Conservation (phyloP, 2,888 invertebrate species). For the Calameuta pallipes region DNA sequence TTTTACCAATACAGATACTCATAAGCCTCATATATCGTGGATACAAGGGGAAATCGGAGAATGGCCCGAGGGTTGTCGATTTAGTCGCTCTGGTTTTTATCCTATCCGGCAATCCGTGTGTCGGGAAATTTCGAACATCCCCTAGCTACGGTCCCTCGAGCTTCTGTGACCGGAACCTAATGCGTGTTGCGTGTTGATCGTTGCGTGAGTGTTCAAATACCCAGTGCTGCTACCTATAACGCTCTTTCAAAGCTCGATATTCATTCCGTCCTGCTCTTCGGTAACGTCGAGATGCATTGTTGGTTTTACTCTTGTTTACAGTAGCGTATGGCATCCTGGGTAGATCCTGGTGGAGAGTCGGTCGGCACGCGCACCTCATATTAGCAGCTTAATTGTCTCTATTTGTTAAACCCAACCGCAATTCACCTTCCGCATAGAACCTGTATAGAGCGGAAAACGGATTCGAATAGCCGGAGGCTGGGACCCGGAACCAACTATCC, state of each 20-base stretch:
- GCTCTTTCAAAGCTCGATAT: not conserved
- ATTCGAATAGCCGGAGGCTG: not conserved
- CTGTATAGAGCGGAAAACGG: not conserved
- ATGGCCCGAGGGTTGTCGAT: constrained; percentile 1
- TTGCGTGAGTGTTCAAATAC: not conserved
- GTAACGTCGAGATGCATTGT: constrained; percentile 34
- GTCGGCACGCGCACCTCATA: constrained; percentile 44
- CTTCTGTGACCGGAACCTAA: not conserved
- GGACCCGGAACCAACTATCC: not conserved
- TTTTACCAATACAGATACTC: not conserved
- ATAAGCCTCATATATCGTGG: not conserved
- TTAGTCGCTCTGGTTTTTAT: not conserved
- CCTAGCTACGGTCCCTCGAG: not conserved
- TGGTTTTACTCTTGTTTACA: constrained; percentile 44
- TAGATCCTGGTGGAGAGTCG: constrained; percentile 40
- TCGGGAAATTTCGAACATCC: not conserved
- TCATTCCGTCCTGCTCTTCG: not conserved
- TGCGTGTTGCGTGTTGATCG: constrained; percentile 3
- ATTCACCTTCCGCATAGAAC: not conserved
- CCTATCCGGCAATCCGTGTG: constrained; percentile 1
- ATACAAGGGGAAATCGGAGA: not conserved
- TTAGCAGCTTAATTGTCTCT: constrained; percentile 53
- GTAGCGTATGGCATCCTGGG: constrained; percentile 1
- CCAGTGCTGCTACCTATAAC: not conserved
- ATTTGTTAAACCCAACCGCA: constrained; percentile 41